A percentile compares a stretch with the other conserved stretches of the same genome.
These are phyloP conservation scores for Melangyna quadrimaculata DNA, from an alignment of 2,888 invertebrate genomes.

Conservation along the genomic window DNA sequence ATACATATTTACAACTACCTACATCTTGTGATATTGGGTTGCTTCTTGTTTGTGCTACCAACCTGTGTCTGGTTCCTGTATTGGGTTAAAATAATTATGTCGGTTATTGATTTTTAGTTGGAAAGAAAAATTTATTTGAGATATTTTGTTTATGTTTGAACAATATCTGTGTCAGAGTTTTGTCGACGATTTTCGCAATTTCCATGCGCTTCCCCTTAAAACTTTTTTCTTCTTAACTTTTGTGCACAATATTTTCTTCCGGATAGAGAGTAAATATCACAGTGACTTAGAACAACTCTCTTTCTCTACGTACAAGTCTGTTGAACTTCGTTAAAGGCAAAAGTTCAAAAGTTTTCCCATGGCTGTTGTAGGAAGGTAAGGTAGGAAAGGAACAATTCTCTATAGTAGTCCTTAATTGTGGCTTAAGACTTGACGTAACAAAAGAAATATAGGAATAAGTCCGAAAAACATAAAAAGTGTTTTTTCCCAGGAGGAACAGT, in stretches of 20 bases:
- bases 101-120: not conserved
- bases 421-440: not conserved
- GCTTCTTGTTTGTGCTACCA: not conserved
- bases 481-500: not conserved
- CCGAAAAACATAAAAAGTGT: not conserved
- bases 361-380: not conserved
- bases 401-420: not conserved
- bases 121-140: not conserved
- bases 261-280: not conserved
- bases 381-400: too few species aligned
- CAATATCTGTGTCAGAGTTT: not conserved
- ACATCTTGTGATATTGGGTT: not conserved
- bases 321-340: not conserved
- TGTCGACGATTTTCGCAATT: not conserved
- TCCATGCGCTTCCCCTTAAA: not conserved
- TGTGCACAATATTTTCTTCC: not conserved
- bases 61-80: not conserved
- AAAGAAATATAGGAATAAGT: not conserved
- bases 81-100: not conserved
- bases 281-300: not conserved
- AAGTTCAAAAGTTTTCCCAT: not conserved
- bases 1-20: not conserved
- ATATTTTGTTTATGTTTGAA: not conserved
- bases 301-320: not conserved
- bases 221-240: not conserved